phyloP scores from a whole-genome alignment of 2,888 invertebrate genomes.

The Thera obeliscata region DNA sequence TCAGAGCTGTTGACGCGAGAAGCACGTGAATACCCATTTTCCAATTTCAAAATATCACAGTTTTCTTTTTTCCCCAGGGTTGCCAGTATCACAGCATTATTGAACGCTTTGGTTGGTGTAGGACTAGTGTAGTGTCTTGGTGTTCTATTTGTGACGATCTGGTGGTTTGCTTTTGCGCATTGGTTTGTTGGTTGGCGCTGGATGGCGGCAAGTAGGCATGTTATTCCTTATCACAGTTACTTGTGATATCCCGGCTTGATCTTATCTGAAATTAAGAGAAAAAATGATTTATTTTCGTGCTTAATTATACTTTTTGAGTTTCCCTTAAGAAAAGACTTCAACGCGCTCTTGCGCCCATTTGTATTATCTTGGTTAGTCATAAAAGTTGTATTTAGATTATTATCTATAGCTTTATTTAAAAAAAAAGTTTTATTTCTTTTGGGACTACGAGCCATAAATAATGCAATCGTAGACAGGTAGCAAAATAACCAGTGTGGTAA shows the following conservation, averaged over 20 bases:
- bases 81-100: conserved; percentile 52
- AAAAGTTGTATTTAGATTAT: too few species aligned
- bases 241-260: conserved; percentile 40
- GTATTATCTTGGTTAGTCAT: too few species aligned
- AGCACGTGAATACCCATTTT: conserved; percentile 90
- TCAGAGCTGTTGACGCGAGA: conserved; percentile 90
- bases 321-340: conserved; percentile 27
- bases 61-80: conserved; percentile 22
- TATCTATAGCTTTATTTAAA: too few species aligned
- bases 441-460: background rate
- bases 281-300: conserved; percentile 9
- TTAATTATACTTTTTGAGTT: background rate
- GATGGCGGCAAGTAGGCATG: conserved; percentile 65
- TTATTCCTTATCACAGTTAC: conserved; percentile 65
- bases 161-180: conserved; percentile 76
- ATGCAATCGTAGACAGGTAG: too few species aligned
- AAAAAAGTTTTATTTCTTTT: background rate
- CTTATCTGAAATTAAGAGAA: conserved; percentile 56
- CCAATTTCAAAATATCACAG: conserved; percentile 35
- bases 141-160: conserved; percentile 59
- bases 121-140: conserved; percentile 54
- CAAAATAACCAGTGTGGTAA: background rate
- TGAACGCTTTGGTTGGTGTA: conserved; percentile 51
- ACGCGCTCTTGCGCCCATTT: conserved; percentile 26
- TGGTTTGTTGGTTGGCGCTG: conserved; percentile 55